Base-by-base conservation (phyloP, 2,888 invertebrate genomes). In the Autographa pulchrina region DNA sequence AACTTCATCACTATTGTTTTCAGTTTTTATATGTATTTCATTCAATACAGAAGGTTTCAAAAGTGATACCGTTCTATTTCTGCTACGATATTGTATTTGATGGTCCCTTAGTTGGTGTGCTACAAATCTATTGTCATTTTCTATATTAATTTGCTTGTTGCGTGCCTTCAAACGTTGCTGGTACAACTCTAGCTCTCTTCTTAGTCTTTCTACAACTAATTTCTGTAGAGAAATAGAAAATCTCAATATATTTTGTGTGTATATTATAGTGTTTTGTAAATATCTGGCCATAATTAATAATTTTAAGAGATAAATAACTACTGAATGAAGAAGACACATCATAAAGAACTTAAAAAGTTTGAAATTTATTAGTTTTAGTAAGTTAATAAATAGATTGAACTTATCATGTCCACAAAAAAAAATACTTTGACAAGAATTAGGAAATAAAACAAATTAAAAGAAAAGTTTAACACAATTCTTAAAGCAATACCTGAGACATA, bases 121-220 rank as follows among this genome's bases (percentile, higher is more conserved):
- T 11, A 96, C 91, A 79, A 92, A 92, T 63, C 90, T 90, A 73
- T 93, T 93, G 72, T 96, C 96, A 86, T 92, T 93, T 70, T 96
- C 96, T 73, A 92, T 89, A 72, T 94, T 94, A 0, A 93, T 87
- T 73, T 92, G 93, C 74, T 93, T 95, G 82, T 96, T 96, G 70
- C 92, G 91, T 9, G 92, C 89, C 83, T 94, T 96, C 32, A 96
- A 81, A 43, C 93, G 89, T 77, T 95, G 94, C 84, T 96, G 96
- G 83, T 96, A 96, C 16, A 96, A 81, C 78, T 97, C 96, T 59
- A 96, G 89, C 82, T 96, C 96, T 84, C 95, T 95, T 62, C 96
- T 92, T 80, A 97, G 90, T 82, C 96, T 93, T 72, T 96, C 96
- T 31, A 96, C 93, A 32, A 96, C 96, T 81, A 95, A 88, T 92